Percentiles rank a stretch among this genome's conserved stretches.
Conservation (phyloP, 2,113 vertebrate genomes). For the Cathartes aura region DNA sequence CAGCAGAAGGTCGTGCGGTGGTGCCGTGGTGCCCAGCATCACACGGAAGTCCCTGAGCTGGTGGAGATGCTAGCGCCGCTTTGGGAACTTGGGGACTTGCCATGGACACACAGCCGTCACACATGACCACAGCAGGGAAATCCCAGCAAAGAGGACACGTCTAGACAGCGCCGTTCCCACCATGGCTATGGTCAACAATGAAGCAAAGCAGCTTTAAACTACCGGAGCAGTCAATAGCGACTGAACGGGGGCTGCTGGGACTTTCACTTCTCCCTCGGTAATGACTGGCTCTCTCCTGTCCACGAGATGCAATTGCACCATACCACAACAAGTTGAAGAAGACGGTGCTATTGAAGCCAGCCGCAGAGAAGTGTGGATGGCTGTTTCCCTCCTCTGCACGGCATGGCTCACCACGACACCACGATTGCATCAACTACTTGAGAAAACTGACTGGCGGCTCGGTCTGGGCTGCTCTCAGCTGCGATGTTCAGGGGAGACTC, state of each 20-base stretch:
- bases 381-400: neutral
- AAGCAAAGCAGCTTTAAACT: neutral
- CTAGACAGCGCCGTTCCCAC: neutral
- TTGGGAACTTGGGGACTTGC: neutral
- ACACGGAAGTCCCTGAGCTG: neutral
- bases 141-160: neutral
- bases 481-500: neutral
- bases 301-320: neutral
- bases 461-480: neutral
- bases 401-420: neutral
- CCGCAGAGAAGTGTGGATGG: neutral
- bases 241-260: neutral
- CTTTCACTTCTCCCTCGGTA: neutral
- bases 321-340: neutral
- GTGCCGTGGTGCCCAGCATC: neutral
- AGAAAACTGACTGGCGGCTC: neutral
- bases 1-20: neutral
- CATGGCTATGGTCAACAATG: fast-evolving
- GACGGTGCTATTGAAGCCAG: fast-evolving
- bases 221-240: neutral
- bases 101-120: fast-evolving
- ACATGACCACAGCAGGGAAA: neutral
- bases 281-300: neutral
- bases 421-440: neutral
- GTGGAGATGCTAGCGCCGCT: neutral